Base-by-base conservation (phyloP, 2,113 vertebrate genomes). In the Neogale vison region DNA sequence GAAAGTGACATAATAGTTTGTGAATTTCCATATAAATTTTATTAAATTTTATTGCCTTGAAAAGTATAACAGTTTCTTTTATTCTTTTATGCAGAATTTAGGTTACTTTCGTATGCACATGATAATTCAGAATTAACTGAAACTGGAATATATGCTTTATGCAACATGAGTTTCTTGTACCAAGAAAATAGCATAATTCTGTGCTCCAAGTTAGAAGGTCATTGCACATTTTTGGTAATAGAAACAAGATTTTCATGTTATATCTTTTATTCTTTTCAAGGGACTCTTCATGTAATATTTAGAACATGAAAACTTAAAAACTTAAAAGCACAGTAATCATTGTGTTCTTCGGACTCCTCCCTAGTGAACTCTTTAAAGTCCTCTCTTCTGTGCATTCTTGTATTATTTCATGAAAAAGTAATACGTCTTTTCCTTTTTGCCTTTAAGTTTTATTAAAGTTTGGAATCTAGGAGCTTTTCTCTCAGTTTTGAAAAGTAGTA, bases 171-270 rank as follows among this genome's bases (percentile, higher is more conserved):
- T 87, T 84, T 95, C 47, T 71, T 34, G 12, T 93, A 3, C 45
- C 17, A 59, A 20, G 26, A 63, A 79, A 61, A 61, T 5, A 74
- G 23, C 3, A 15, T 63, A 69, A 82, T 79, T 95, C 50, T 89
- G 1, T 86, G 5, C 72, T 91, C 31, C 7, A 15, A 4, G 34
- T 81, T 83, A 26, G 45, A 93, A 93, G 34, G 4, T 11, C 31
- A 39, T 5, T 59, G 9, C 12, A 71, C 47, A 50, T 94, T 97
- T 97, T 90, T 65, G 7, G 24, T 92, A 92, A 72, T 26, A 71
- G 57, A 95, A 87, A 72, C 29, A 97, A 52, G 31, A 86, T 92
- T 52, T 93, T 95, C 50, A 92, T n/a, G 89, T 84, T 85, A 17
- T 29, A 36, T 83, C 26, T 31, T 52, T 0, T 57, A 36, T 67